A percentile compares a stretch with the other conserved stretches of the same genome.
Conservation (phyloP, 30 jellyfish, hydroid and myxozoan species). For the Catostylus mosaicus region DNA sequence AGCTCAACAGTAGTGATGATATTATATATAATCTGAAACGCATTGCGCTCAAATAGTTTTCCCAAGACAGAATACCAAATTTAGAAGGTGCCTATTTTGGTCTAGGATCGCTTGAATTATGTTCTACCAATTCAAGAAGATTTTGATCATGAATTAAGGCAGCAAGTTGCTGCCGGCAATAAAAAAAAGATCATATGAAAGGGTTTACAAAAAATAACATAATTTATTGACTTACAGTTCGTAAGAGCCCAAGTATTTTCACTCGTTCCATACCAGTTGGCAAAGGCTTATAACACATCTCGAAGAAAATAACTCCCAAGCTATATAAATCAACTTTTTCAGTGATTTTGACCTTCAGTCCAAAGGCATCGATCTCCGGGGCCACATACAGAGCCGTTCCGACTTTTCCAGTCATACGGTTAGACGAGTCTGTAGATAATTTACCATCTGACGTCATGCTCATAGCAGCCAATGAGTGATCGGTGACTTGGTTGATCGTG, state of each 20-base stretch:
- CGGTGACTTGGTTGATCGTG: constrained; percentile 32
- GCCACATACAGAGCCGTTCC: constrained; percentile 97
- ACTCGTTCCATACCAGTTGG: constrained; percentile 93
- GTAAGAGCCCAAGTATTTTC: constrained; percentile 65
- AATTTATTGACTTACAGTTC: constrained; percentile 49
- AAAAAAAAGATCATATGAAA: too few species aligned
- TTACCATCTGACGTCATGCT: constrained; percentile 48
- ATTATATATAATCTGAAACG: too few species aligned
- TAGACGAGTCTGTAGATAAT: constrained; percentile 66
- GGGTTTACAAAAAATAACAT: too few species aligned
- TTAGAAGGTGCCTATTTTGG: too few species aligned
- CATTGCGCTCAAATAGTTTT: too few species aligned
- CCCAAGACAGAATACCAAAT: too few species aligned
- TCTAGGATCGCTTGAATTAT: too few species aligned
- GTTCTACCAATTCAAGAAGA: too few species aligned
- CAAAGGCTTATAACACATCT: constrained; percentile 90
- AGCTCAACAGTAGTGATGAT: too few species aligned
- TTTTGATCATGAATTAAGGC: too few species aligned
- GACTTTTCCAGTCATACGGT: constrained; percentile 91
- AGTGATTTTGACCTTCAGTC: constrained; percentile 71
- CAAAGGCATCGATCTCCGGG: constrained; percentile 83
- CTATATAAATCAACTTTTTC: constrained; percentile 93
- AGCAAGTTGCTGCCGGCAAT: too few species aligned
- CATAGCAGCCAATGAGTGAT: constrained; percentile 20
- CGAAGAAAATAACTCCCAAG: constrained; percentile 90